Conservation (phyloP, 2,888 invertebrate species). For the Invenusta paracnida region DNA sequence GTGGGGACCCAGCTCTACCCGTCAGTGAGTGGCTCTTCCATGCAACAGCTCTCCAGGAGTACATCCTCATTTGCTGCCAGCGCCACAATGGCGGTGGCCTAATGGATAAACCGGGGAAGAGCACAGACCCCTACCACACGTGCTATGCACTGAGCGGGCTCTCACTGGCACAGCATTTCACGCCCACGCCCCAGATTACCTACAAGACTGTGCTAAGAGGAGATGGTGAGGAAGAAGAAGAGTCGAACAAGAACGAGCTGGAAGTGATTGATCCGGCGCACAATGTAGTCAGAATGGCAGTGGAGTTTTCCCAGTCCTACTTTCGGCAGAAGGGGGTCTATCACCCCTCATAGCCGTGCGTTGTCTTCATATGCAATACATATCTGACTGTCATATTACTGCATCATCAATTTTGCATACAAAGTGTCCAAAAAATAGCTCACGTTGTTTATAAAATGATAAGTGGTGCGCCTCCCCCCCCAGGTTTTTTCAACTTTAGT, state of each 20-base stretch:
- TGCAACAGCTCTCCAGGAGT: conserved; percentile 80
- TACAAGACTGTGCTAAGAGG: neutral
- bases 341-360: neutral
- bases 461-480: too few relatives aligned
- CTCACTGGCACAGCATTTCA: conserved; percentile 74
- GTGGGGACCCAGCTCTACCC: conserved; percentile 41
- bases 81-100: conserved; percentile 74
- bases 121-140: conserved; percentile 87
- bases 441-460: too few relatives aligned
- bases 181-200: neutral
- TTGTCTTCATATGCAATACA: too few relatives aligned
- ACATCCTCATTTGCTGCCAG: conserved; percentile 87
- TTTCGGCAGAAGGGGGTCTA: neutral
- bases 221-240: neutral
- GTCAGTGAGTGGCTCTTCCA: conserved; percentile 70
- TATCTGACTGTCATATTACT: too few relatives aligned
- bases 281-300: conserved; percentile 1
- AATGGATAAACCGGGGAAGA: conserved; percentile 92
- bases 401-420: too few relatives aligned
- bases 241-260: neutral
- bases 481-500: too few relatives aligned
- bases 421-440: too few relatives aligned
- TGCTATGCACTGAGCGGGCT: conserved; percentile 92
- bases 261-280: conserved; percentile 25
- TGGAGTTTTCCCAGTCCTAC: neutral